These are phyloP conservation scores for Glareola pratincola DNA, from an alignment of 2,113 vertebrate species.

Conservation along the genomic window DNA sequence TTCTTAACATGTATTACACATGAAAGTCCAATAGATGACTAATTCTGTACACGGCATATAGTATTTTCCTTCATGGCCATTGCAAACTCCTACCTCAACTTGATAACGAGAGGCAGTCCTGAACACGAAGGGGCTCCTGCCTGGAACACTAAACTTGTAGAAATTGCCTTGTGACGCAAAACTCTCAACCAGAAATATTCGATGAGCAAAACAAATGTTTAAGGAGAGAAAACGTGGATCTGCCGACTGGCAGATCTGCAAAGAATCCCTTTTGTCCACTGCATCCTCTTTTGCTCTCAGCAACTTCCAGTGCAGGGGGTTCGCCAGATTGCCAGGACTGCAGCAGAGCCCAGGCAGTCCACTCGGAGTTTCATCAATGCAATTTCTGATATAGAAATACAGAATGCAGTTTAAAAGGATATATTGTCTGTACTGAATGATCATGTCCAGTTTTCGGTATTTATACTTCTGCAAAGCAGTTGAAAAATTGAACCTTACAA, in stretches of 20 bases:
- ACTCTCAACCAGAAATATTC: background rate
- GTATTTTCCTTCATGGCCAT: background rate
- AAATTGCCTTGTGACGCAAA: background rate
- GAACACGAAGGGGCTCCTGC: background rate
- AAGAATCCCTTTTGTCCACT: background rate
- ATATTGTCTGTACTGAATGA: background rate
- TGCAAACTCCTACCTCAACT: background rate
- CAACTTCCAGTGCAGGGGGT: background rate
- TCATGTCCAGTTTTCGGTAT: background rate
- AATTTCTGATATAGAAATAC: background rate
- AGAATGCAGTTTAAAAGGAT: background rate
- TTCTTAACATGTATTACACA: background rate
- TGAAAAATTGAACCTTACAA: background rate
- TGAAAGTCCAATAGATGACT: background rate
- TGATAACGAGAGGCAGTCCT: background rate
- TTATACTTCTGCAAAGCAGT: background rate
- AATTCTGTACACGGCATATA: rapidly evolving
- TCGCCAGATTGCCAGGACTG: background rate
- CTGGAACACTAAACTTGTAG: background rate
- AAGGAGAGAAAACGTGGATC: background rate
- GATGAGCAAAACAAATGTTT: background rate
- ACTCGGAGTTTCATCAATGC: background rate
- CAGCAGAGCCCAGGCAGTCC: background rate
- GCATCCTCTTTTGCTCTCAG: background rate
- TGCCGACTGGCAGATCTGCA: background rate